Percentiles rank a stretch among this genome's conserved stretches.
These are phyloP conservation scores for Rynchops niger DNA, from an alignment of 2,113 vertebrate genomes.

Conservation along the genomic window DNA sequence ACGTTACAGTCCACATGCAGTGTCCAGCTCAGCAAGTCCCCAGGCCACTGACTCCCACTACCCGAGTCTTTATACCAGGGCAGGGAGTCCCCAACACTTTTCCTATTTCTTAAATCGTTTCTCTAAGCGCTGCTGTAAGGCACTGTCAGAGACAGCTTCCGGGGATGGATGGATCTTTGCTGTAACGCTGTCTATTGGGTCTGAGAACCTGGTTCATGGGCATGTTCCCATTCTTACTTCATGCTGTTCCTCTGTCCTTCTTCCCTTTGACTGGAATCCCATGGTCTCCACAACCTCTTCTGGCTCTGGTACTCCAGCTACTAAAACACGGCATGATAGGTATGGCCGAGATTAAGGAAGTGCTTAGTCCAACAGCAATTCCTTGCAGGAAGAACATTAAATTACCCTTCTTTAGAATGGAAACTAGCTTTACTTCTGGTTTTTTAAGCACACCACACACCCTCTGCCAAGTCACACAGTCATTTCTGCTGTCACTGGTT, in stretches of 20 bases:
- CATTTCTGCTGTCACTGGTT: neutral
- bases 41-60: neutral
- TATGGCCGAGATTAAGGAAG: neutral
- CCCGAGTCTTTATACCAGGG: neutral
- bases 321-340: neutral
- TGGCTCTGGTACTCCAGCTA: neutral
- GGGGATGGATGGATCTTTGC: fast-evolving
- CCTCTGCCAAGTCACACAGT: neutral
- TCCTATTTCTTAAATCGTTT: neutral
- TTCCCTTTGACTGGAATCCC: neutral
- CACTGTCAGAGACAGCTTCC: neutral
- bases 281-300: neutral
- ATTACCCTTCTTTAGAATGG: neutral
- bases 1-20: fast-evolving
- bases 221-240: neutral
- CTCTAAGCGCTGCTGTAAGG: neutral
- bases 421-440: neutral
- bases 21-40: neutral
- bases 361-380: neutral
- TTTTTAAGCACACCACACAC: neutral
- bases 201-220: neutral
- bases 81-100: neutral
- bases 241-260: fast-evolving
- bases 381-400: neutral
- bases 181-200: neutral